phyloP scores from a whole-genome alignment of 2,888 invertebrate genomes.

The Gari tellinella region DNA sequence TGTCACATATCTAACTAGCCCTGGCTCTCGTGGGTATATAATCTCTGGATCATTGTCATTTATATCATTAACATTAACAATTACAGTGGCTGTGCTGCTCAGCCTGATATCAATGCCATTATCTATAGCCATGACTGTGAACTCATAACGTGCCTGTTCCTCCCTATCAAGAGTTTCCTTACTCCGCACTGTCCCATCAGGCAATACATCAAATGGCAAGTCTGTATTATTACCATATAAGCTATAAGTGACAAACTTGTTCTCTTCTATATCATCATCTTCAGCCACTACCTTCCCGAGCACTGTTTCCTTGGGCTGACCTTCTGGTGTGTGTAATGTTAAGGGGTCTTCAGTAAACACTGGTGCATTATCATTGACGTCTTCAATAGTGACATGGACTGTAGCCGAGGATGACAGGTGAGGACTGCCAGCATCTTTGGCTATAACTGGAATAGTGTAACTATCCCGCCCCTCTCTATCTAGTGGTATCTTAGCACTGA shows the following conservation, averaged over 20 bases:
- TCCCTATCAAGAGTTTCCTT: slow-evolving; percentile 73
- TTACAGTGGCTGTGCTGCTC: slow-evolving; percentile 69
- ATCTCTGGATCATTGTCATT: slow-evolving; percentile 80
- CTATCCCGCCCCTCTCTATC: slow-evolving; percentile 68
- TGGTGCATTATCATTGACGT: slow-evolving; percentile 76
- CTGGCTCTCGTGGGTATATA: slow-evolving; percentile 68
- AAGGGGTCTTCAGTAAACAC: slow-evolving; percentile 64
- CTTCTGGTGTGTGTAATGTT: slow-evolving; percentile 69
- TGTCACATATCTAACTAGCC: slow-evolving; percentile 67
- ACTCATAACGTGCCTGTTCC: slow-evolving; percentile 61
- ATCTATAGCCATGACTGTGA: slow-evolving; percentile 75
- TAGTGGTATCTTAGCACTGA: slow-evolving; percentile 67
- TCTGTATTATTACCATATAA: slow-evolving; percentile 33
- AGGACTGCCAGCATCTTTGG: slow-evolving; percentile 71
- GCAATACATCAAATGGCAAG: slow-evolving; percentile 69
- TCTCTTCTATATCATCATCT: slow-evolving; percentile 69
- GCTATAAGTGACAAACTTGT: slow-evolving; percentile 63
- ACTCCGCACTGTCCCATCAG: slow-evolving; percentile 72
- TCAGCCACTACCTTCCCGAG: slow-evolving; percentile 70
- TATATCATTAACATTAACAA: slow-evolving; percentile 75
- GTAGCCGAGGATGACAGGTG: slow-evolving; percentile 65
- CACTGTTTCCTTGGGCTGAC: slow-evolving; percentile 54
- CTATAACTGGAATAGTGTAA: slow-evolving; percentile 70
- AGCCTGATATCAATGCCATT: slow-evolving; percentile 66
- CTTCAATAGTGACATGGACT: slow-evolving; percentile 69